phyloP scores from a whole-genome alignment of 1,140 invertebrate species.

The Scaptomyza pallida region DNA sequence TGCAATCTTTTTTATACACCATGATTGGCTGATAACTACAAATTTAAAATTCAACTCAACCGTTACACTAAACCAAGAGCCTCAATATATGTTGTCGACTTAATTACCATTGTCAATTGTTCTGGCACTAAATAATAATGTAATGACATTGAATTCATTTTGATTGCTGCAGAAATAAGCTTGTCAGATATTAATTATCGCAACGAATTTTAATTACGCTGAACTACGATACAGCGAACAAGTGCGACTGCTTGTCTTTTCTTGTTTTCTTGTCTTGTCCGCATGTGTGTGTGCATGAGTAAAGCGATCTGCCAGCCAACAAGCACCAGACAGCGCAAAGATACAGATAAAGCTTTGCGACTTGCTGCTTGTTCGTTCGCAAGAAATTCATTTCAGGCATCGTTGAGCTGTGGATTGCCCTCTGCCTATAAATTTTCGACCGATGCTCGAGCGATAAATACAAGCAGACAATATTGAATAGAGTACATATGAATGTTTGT shows the following conservation, averaged over 20 bases:
- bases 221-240: slow-evolving; percentile 40
- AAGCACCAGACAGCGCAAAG: slow-evolving; percentile 9
- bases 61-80: not conserved
- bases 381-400: slow-evolving; percentile 76
- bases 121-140: not conserved
- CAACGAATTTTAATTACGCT: slow-evolving; percentile 74
- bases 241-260: slow-evolving; percentile 25
- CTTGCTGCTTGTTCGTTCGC: slow-evolving; percentile 24
- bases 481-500: not conserved
- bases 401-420: slow-evolving; percentile 53
- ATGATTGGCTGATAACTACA: not conserved
- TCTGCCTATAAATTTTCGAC: slow-evolving; percentile 63
- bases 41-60: not conserved
- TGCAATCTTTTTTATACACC: not conserved
- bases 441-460: slow-evolving; percentile 62
- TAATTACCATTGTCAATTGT: slow-evolving; percentile 18
- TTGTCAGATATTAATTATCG: slow-evolving; percentile 79
- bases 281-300: slow-evolving; percentile 21
- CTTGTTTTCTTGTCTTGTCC: not conserved
- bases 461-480: slow-evolving; percentile 35
- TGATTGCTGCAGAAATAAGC: slow-evolving; percentile 69
- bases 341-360: slow-evolving; percentile 43
- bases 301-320: slow-evolving; percentile 52
- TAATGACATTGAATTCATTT: slow-evolving; percentile 60
- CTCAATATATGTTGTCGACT: too few species aligned